Percentiles rank a stretch among this genome's conserved stretches.
Evolutionary conservation across 2,797 vertebrate species (phyloP).

Genomic region (Gobio occitaniae): DNA sequence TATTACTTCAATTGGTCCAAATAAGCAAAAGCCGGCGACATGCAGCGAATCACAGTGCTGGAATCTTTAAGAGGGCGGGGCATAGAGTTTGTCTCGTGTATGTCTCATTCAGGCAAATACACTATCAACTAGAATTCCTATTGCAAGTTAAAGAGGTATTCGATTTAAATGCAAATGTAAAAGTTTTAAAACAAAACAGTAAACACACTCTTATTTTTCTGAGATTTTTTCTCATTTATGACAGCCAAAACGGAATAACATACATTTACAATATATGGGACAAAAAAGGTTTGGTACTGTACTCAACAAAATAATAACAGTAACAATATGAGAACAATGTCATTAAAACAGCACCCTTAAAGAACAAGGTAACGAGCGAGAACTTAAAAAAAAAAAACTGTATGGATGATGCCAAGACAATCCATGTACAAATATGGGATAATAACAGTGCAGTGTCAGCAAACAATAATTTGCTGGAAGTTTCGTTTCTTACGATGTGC

Average conservation of each 20-base stretch:
- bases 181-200: background rate
- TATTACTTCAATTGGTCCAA: conserved; percentile 75
- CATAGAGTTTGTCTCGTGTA: conserved; percentile 63
- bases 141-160: background rate
- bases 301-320: background rate
- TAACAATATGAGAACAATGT: conserved; percentile 8
- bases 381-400: background rate
- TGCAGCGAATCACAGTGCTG: conserved; percentile 63
- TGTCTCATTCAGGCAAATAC: background rate
- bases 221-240: conserved; percentile 40
- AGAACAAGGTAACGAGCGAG: background rate
- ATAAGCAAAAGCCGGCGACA: background rate
- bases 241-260: conserved; percentile 38
- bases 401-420: background rate
- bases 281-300: conserved; percentile 13
- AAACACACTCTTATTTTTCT: background rate
- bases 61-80: conserved; percentile 44
- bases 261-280: conserved; percentile 1
- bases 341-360: conserved; percentile 15
- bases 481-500: background rate
- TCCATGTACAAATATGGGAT: background rate
- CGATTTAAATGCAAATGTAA: background rate
- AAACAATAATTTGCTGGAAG: conserved; percentile 15
- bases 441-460: conserved; percentile 27
- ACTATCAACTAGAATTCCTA: background rate